Evolutionary conservation across 2,113 vertebrate genomes (phyloP), one percentile per base, ranked within the genome.

Genomic region (Heptranchias perlo): DNA sequence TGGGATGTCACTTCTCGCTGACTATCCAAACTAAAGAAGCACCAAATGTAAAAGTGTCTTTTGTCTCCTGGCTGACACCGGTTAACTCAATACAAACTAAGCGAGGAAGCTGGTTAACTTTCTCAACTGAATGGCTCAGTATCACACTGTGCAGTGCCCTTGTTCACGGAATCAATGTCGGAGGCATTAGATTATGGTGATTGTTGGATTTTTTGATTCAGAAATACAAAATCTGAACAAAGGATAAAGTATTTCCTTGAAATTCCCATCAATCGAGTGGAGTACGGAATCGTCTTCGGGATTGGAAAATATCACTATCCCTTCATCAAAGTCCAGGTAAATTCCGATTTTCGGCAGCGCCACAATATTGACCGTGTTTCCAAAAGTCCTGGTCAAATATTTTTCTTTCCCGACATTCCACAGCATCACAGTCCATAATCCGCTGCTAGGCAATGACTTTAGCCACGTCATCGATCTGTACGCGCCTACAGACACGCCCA

Each of bases 181-280:
- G 21, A 4, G 23, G 65, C 67, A 6, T 35, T 25, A 82, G 39
- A 82, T 23, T 16, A 82, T 39, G 0, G 13, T 44, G 39, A 82
- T 44, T 44, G 18, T 44, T 16, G 76, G 11, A 4, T 18, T 5
- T 18, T 82, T 7, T 21, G 0, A 16, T 44, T 6, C 16, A 6
- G 78, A 82, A 16, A 52, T 97, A 3, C 98, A 98, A 0, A 98
- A 98, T 96, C 98, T 98, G 97, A 98, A 98, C 96, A 98, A 98
- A 18, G 98, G 98, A 96, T 97, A 98, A 97, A 98, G 97, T 96
- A 95, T 98, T 96, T 98, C 97, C 1, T 97, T 97, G 96, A 98
- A 98, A 96, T 96, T 96, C 96, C 96, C 97, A 0, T 14, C 96
- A 94, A 98, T 98, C 87, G 97, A 97, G 97, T 98, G 97, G 96